Base-by-base conservation (phyloP, 1,140 invertebrate genomes). In the Zaprionus inermis region DNA sequence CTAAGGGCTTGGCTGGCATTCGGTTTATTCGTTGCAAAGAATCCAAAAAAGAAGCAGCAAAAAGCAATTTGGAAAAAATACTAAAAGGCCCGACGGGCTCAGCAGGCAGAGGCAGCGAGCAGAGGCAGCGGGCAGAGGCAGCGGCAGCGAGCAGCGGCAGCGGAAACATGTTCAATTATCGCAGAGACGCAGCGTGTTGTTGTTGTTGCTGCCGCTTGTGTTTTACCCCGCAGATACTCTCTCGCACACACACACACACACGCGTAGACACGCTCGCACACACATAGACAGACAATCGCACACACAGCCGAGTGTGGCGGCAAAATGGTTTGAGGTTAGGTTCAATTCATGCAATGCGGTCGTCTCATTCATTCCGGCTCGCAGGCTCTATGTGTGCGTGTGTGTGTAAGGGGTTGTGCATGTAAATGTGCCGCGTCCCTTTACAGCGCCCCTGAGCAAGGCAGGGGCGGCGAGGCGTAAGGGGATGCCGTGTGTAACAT, bases 81-180 rank as follows among this genome's bases (percentile, higher is more conserved):
- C 66, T 67, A 69, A 88, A 88, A 88, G 79, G 83, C 64, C 70
- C 57, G 51, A 49, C 38, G 51, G 49, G 60, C 32, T 38, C 51
- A 55, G 51, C 51, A 36, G 32, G 32, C 36, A 68, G 28, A 51
- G 63, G 55, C 57, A 73, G 61, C 65, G 57, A 63, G 24, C 74
- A 5, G 61, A 28, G 68, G n/a, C n/a, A n/a, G n/a, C n/a, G n/a
- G n/a, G n/a, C n/a, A n/a, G n/a, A n/a, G n/a, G 44, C 70, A 58
- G 64, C 64, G 67, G 56, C 65, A 22, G 68, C 79, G 71, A 28
- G 46, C 70, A 52, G 67, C 51, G 67, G 61, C 68, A 58, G 76
- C 82, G 77, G 79, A 88, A 86, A 78, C 83, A 86, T 86, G 83
- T 86, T 86, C 84, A 88, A 88, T 88, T 89, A 88, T 78, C 78